Base-by-base conservation (phyloP, 1,140 invertebrate species). In the Formica selysi region DNA sequence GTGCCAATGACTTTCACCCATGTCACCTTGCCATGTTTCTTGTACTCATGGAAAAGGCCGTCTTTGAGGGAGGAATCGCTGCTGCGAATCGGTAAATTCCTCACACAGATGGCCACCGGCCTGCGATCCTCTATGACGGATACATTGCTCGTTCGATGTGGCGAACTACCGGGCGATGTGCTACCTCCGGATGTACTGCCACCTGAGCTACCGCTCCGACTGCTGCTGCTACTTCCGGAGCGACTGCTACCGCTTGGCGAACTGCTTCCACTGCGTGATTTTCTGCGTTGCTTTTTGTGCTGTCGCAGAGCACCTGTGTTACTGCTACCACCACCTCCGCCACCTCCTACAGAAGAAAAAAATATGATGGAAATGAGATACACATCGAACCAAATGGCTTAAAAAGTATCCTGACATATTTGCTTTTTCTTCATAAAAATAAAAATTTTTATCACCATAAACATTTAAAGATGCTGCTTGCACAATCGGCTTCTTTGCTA, bases 41-140 rank as follows among this genome's bases (percentile, higher is more conserved):
- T 99, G 96, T 99, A 99, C 95, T 99, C 99, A 95, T 99, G 99
- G 96, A 98, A 99, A 85, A 99, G 96, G 85, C 98, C 98, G 95
- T 99, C 99, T 95, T 99, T 98, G 84, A 99, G 96, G 86, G 98
- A 99, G 86, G 98, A 98, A 95, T 98, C 98, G 95, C 97, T 97
- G 86, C 98, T 99, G 89, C 98, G 96, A 64, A 97, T 96, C 78
- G 98, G 98, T 88, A 99, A 95, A 94, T 99, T 99, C 90, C 97
- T 96, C 71, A 99, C 98, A 95, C 98, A 98, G 92, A 99, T 99
- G 61, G 98, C 98, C 84, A 98, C 95, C 51, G 98, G 97, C 86
- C 97, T 95, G 84, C 97, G 96, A 89, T 98, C 97, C 92, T 97
- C 97, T 86, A 96, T 91, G 80, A 94, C 94, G 87, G 94, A 95